Evolutionary conservation across 2,113 vertebrate genomes (phyloP), one percentile per base, ranked within the genome.

Genomic region (Cygnus buccinator): DNA sequence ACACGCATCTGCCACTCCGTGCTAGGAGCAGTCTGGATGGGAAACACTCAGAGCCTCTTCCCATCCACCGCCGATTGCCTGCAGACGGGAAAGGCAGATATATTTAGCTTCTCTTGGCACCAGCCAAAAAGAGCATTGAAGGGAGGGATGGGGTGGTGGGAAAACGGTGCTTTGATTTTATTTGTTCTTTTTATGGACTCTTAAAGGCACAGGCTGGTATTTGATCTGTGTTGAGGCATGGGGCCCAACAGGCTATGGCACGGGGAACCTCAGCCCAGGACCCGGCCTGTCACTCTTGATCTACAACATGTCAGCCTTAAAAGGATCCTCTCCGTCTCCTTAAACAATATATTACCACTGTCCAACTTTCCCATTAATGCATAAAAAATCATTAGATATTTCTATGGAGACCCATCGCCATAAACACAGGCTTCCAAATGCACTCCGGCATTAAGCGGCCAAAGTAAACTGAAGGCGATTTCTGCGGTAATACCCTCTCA

Each of bases 351-450:
- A 93, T 85, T 46, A 76, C 83, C 19, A n/a, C 95, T 82, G 89
- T 93, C 97, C 92, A 89, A 90, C 74, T 41, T 89, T 95, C 72
- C 96, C 97, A 96, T 97, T 97, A 97, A 98, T 97, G 98, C 95
- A 96, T 97, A 84, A 98, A 97, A 98, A 97, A 97, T 97, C 97
- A 98, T 97, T 97, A 97, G 95, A 87, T 57, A 89, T 95, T 90
- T 93, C 97, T 97, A 97, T 96, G 80, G 93, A 97, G 97, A 97
- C 98, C 94, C 41, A 88, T 76, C 19, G 46, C 97, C 95, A 62
- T 97, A 98, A 98, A 98, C 72, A 67, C 87, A 91, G 73, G 29
- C 68, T 96, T 96, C 94, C 96, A 70, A 95, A 97, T 98, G 96
- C 94, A 96, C 96, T 95, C 67, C 22, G 35, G 82, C 93, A 22